Evolutionary conservation across 2,888 invertebrate species (phyloP).

Genomic region (Parnassius orleans): DNA sequence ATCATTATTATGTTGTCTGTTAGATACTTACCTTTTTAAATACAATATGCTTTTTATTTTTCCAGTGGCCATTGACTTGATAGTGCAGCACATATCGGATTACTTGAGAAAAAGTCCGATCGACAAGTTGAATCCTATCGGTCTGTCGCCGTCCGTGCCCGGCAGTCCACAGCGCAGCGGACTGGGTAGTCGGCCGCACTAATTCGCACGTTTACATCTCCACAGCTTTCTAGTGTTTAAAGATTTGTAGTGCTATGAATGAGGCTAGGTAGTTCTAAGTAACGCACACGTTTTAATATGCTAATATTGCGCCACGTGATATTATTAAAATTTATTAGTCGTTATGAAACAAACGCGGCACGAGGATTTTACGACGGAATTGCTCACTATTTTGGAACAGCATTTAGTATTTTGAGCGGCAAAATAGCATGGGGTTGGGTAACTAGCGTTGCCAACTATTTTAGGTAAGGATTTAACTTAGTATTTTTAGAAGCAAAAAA

Average conservation of each 20-base stretch:
- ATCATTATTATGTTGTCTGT: background rate
- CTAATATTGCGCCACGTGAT: background rate
- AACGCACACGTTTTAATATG: slow-evolving; percentile 14
- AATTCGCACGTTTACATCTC: slow-evolving; percentile 31
- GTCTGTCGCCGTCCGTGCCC: slow-evolving; percentile 56
- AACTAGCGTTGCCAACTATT: too few relatives aligned
- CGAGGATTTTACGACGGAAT: too few relatives aligned
- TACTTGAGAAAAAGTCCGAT: slow-evolving; percentile 82
- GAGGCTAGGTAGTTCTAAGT: slow-evolving; percentile 20
- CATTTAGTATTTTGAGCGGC: too few relatives aligned
- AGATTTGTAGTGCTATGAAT: slow-evolving; percentile 14
- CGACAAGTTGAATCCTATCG: slow-evolving; percentile 42
- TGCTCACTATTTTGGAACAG: too few relatives aligned
- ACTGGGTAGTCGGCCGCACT: slow-evolving; percentile 69
- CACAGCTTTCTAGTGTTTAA: slow-evolving; percentile 2
- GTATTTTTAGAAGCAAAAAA: too few relatives aligned
- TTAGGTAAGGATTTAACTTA: too few relatives aligned
- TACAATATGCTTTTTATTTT: slow-evolving; percentile 50
- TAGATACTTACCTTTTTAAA: background rate
- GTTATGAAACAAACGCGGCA: too few relatives aligned
- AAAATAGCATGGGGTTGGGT: too few relatives aligned
- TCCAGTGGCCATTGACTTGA: slow-evolving; percentile 98
- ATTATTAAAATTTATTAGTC: too few relatives aligned
- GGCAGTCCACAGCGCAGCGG: slow-evolving; percentile 65
- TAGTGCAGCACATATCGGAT: slow-evolving; percentile 98